Conservation (phyloP, 2,888 invertebrate genomes). For the Phymatocera aterrima region DNA sequence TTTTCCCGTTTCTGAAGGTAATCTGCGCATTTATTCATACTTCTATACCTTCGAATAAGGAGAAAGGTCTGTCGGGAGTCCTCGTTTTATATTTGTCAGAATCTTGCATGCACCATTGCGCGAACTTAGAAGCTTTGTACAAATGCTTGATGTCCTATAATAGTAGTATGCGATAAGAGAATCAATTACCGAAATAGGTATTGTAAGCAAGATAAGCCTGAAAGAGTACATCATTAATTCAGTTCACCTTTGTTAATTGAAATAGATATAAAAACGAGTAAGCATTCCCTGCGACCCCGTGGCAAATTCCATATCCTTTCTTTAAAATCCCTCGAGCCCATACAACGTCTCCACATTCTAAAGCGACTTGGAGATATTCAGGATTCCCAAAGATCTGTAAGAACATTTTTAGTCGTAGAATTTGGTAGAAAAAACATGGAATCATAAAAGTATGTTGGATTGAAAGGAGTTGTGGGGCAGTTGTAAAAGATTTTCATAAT, state of each 20-base stretch:
- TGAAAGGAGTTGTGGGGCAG: background rate
- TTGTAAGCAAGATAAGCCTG: background rate
- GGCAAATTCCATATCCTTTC: constrained; percentile 93
- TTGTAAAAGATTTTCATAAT: background rate
- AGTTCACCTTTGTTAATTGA: constrained; percentile 82
- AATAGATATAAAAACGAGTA: constrained; percentile 88
- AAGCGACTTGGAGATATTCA: constrained; percentile 82
- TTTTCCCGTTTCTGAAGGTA: background rate
- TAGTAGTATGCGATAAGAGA: constrained; percentile 44
- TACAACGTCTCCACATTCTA: constrained; percentile 84
- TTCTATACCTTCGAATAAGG: constrained; percentile 86
- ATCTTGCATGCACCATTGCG: constrained; percentile 87
- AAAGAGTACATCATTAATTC: constrained; percentile 17
- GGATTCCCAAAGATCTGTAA: constrained; percentile 82
- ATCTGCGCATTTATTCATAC: background rate
- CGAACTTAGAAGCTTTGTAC: constrained; percentile 87
- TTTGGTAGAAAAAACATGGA: background rate
- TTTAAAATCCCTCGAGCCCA: constrained; percentile 88
- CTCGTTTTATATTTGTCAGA: constrained; percentile 80
- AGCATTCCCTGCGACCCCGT: constrained; percentile 92
- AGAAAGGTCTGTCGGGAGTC: constrained; percentile 87
- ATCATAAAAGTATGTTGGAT: background rate
- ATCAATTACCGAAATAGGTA: background rate
- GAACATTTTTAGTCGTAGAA: background rate
- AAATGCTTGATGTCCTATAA: constrained; percentile 83